Conservation (phyloP, 2,113 vertebrate genomes). For the Ptilorrhoa leucosticta region DNA sequence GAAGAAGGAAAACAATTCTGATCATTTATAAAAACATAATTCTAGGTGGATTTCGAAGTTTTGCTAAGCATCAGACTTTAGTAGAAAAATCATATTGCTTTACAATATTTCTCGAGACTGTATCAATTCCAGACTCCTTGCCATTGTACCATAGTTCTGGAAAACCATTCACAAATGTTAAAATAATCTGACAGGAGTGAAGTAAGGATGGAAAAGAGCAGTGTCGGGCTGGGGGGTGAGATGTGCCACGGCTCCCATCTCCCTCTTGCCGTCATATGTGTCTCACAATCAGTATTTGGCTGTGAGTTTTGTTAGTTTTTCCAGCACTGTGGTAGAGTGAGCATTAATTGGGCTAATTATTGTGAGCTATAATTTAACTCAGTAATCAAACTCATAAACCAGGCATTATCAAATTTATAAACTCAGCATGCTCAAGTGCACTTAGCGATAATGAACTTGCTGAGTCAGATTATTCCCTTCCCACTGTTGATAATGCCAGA, state of each 20-base stretch:
- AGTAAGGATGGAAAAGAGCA: background rate
- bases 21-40: background rate
- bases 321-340: slow-evolving; percentile 31
- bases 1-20: background rate
- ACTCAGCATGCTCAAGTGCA: slow-evolving; percentile 39
- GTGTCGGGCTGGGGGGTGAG: background rate
- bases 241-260: background rate
- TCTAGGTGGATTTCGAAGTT: background rate
- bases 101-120: background rate
- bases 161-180: background rate
- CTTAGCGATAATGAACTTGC: slow-evolving; percentile 29
- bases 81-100: background rate
- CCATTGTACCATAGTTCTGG: background rate
- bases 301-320: slow-evolving; percentile 23
- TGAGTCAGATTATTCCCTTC: slow-evolving; percentile 50
- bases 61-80: background rate
- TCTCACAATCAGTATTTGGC: background rate
- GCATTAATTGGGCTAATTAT: slow-evolving; percentile 48
- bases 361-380: slow-evolving; percentile 58
- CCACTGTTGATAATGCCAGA: background rate
- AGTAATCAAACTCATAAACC: slow-evolving; percentile 55
- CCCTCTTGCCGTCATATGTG: background rate
- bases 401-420: slow-evolving; percentile 58
- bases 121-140: background rate
- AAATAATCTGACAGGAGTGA: background rate